Evolutionary conservation across 1,140 invertebrate genomes (phyloP), one percentile per base, ranked within the genome.

Genomic region (Pseudomyrmex gracilis): DNA sequence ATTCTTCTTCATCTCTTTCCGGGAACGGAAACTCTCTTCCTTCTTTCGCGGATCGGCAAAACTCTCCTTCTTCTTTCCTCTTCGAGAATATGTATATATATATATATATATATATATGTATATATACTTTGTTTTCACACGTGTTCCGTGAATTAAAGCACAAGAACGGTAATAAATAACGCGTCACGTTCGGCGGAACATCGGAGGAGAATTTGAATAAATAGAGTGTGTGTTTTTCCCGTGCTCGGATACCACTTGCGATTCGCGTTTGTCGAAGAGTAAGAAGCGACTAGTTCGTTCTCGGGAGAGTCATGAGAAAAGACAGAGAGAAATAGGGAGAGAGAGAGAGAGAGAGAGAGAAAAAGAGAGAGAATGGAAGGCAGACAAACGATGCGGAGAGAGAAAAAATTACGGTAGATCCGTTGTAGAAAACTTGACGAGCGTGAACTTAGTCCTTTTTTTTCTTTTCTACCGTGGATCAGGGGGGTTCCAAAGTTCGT

Each of bases 171-270:
- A 84, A 84, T 73, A 83, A 87, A 80, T 73, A 78, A 70, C 24
- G 55, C 34, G 63, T 67, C 5, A 45, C 51, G 49, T 61, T 34
- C 58, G 55, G n/a, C 55, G 17, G 10, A 34, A 22, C 17, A 49
- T 17, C 22, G n/a, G 34, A 34, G 20, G 51, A 22, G 45, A 58
- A 73, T 84, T 57, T 15, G 53, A 88, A 88, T 87, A 88, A 88
- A 88, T 88, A 88, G 85, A 47, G 15, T 9, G 43, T 9, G 53
- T 47, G n/a, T 60, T 67, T 43, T 49, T 53, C n/a, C 47, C 34
- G 34, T 15, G 53, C 12, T 12, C 66, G 66, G 43, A 34, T 58
- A 66, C 20, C 76, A 71, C 76, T 80, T 49, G 34, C 76, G 76
- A 70, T 22, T 68, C 63, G 34, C 43, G 51, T n/a, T 68, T 68